A percentile compares a stretch with the other conserved stretches of the same genome.
phyloP scores from a whole-genome alignment of 1,140 invertebrate genomes.

The Belonocnema kinseyi region DNA sequence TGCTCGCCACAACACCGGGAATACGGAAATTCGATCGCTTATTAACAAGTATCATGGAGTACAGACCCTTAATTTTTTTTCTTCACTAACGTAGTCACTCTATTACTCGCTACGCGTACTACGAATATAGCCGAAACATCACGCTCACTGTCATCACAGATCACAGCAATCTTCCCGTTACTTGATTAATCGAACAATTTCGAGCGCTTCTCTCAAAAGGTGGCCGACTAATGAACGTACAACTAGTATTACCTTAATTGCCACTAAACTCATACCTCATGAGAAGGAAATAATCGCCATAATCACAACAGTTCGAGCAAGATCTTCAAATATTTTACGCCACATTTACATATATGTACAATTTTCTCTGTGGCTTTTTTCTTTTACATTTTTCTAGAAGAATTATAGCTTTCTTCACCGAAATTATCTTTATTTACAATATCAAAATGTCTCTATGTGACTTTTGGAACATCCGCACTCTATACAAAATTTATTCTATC shows the following conservation, averaged over 20 bases:
- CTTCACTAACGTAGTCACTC: conserved; percentile 23
- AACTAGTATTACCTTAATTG: conserved; percentile 5
- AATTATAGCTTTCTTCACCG: not conserved
- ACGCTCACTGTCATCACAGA: conserved; percentile 41
- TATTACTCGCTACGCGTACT: conserved; percentile 39
- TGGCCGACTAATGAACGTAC: not conserved
- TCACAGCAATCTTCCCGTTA: conserved; percentile 28
- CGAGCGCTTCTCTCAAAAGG: conserved; percentile 1
- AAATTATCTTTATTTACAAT: conserved; percentile 20
- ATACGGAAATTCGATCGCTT: not conserved
- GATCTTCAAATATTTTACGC: not conserved
- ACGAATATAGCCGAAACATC: conserved; percentile 40
- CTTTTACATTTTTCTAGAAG: conserved; percentile 1
- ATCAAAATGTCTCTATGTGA: conserved; percentile 10
- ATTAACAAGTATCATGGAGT: conserved; percentile 33
- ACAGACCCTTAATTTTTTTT: conserved; percentile 17
- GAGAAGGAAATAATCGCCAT: conserved; percentile 2
- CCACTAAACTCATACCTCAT: not conserved
- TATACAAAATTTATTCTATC: not conserved
- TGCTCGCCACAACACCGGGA: conserved; percentile 34
- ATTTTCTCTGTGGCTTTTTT: conserved; percentile 4
- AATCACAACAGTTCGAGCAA: conserved; percentile 8
- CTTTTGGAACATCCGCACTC: not conserved
- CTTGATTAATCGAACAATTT: not conserved
- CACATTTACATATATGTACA: not conserved